These are phyloP conservation scores for Kradibia gibbosae DNA, from an alignment of 1,140 invertebrate genomes.

Conservation along the genomic window DNA sequence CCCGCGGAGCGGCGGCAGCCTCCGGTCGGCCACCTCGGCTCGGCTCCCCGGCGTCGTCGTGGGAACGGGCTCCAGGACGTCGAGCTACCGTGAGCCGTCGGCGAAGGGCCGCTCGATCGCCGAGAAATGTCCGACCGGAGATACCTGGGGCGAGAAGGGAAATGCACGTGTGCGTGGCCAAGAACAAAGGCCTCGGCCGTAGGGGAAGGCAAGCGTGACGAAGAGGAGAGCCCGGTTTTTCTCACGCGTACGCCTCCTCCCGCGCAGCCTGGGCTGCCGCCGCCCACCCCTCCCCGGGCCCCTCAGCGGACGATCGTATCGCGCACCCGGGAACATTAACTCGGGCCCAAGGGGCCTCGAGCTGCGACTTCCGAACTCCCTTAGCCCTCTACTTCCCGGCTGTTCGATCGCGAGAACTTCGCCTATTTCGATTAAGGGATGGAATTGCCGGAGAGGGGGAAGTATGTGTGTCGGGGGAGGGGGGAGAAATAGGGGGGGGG, in stretches of 20 bases:
- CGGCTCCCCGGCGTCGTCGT: no score
- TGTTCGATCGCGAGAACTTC: no score
- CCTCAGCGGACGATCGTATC: no score
- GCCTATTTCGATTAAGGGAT: no score
- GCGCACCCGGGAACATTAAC: no score
- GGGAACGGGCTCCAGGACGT: no score
- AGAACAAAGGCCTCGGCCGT: constrained; percentile 41
- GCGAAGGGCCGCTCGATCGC: not conserved
- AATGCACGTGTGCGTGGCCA: constrained; percentile 2
- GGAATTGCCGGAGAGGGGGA: no score
- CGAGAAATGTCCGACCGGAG: constrained; percentile 16
- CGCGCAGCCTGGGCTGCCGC: no score
- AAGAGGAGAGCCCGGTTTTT: constrained; percentile 31
- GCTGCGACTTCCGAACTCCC: no score
- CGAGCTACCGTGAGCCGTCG: not conserved
- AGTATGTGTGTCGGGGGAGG: no score
- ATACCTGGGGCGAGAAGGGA: constrained; percentile 10
- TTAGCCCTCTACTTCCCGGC: not conserved
- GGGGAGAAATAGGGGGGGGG: no score
- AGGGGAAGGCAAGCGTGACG: constrained; percentile 47
- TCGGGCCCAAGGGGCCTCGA: no score
- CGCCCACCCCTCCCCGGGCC: not conserved
- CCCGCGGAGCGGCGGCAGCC: not conserved
- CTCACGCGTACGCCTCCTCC: constrained; percentile 38
- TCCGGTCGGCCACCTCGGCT: not conserved